Evolutionary conservation across 2,113 vertebrate species (phyloP), one percentile per base, ranked within the genome.

Genomic region (Cathartes aura): DNA sequence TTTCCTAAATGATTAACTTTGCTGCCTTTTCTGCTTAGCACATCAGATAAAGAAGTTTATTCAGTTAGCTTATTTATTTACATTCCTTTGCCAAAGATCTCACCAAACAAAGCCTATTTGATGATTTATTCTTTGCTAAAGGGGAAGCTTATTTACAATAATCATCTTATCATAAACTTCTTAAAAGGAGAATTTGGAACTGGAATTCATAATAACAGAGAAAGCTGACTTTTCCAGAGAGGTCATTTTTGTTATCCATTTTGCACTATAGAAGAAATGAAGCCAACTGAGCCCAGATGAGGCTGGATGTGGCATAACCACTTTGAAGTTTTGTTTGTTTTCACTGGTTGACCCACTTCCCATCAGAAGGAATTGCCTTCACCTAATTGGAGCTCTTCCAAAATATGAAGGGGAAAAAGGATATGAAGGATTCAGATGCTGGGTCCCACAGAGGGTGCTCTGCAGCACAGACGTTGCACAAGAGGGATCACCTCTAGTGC

Each of bases 61-160:
- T 95, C 89, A 89, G 91, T 92, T 68, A 82, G 81, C 48, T 58
- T 97, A 89, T 96, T 97, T 97, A 87, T 97, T 96, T 96, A 96
- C 87, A 96, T 95, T 97, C 93, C 55, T 94, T 85, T 92, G 71
- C 67, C 76, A 85, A 82, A 82, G 80, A 96, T 93, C 74, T 96
- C 94, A 95, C 87, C 89, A 96, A 90, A 96, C 75, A 91, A 92
- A 96, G 78, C 34, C 75, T 94, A 72, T 82, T 90, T 91, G 81
- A 78, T 93, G 76, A 85, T 96, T 90, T 97, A 81, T 87, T 95
- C 89, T 94, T 95, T 96, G 73, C 91, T 96, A 94, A 96, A 87
- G 81, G 55, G 45, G 32, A 96, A 94, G 87, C 71, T 96, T 96
- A 95, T 96, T 96, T 97, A 94, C 81, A 90, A 85, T 87, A 96